Base-by-base conservation (phyloP, 2,888 invertebrate genomes). In the Yponomeuta cagnagella region DNA sequence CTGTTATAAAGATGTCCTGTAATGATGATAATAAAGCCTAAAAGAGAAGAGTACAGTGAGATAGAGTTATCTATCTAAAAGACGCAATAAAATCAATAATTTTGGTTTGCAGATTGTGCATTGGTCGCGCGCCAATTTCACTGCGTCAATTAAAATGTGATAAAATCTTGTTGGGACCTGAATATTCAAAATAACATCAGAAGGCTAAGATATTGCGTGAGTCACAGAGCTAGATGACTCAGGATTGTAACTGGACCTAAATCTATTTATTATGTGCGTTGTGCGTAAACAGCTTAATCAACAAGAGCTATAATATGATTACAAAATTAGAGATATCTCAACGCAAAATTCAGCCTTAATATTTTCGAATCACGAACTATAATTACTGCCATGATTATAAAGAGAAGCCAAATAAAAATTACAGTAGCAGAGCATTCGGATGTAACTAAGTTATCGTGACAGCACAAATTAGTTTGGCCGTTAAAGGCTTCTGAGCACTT, bases 381-480 rank as follows among this genome's bases (percentile, higher is more conserved):
- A 68, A 68, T 52, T 31, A 52, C 33, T 9, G 23, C 33, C 30
- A 68, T 68, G 48, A 68, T 10, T 15, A 30, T 3, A 23, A 48
- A 68, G 48, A 68, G 68, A 68, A 10, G 52, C n/a, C 68, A 5
- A 58, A 58, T 58, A 2, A 58, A 58, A 58, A 58, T 58, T 58
- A 58, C 15, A 58, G 52, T 4, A 0, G 52, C 15, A 58, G 52
- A 58, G 12, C 52, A 58, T n/a, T 48, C 31, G n/a, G 12, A 37
- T 67, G 33, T 12, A 15, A 67, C 48, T 30, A 68, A 30, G 48
- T 63, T 69, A 58, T 33, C 69, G 69, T 69, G 69, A 69, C 63
- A 63, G 9, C 63, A 58, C 33, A 63, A 69, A 63, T 69, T 69
- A 69, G 43, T 31, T 31, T 31, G 33, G n/a, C 33, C 33, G 30